These are phyloP conservation scores for Ariolimax columbianus DNA, from an alignment of 2,888 invertebrate genomes.

Conservation along the genomic window DNA sequence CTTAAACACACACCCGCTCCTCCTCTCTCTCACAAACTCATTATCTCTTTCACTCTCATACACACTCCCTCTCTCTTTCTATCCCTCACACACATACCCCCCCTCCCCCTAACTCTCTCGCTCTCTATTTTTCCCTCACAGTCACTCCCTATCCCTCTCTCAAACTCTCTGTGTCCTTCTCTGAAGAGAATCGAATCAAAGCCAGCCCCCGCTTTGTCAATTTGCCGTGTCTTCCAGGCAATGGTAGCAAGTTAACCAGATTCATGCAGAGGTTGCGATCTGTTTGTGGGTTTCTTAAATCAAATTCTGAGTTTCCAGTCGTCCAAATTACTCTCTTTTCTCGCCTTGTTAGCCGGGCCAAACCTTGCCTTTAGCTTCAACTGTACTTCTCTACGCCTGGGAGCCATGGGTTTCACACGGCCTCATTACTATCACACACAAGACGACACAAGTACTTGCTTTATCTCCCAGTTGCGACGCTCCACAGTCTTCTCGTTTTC, in stretches of 20 bases:
- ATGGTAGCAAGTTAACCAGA: constrained; percentile 41
- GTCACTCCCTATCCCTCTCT: background rate
- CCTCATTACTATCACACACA: constrained; percentile 42
- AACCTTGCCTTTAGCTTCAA: constrained; percentile 41
- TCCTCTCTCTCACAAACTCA: too few species aligned
- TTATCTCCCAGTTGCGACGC: background rate
- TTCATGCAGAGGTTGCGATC: constrained; percentile 42
- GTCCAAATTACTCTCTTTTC: constrained; percentile 41
- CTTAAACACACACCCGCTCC: too few species aligned
- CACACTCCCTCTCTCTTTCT: too few species aligned
- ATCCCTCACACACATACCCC: too few species aligned
- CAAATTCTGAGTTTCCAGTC: constrained; percentile 34
- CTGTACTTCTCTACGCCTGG: constrained; percentile 22
- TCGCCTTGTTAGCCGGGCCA: constrained; percentile 37
- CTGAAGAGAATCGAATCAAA: constrained; percentile 39
- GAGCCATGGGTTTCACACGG: constrained; percentile 7
- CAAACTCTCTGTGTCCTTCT: background rate
- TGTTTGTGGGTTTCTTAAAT: constrained; percentile 48
- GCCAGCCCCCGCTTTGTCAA: constrained; percentile 45
- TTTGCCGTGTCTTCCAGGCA: constrained; percentile 32
- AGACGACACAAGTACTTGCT: constrained; percentile 34
- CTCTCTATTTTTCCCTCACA: background rate
- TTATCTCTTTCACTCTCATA: too few species aligned
- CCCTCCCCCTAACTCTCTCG: too few species aligned
- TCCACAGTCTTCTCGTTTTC: constrained; percentile 35